Percentiles rank a stretch among this genome's conserved stretches.
These are phyloP conservation scores for Malurus splendens DNA, from an alignment of 2,797 vertebrate genomes.

Conservation along the genomic window DNA sequence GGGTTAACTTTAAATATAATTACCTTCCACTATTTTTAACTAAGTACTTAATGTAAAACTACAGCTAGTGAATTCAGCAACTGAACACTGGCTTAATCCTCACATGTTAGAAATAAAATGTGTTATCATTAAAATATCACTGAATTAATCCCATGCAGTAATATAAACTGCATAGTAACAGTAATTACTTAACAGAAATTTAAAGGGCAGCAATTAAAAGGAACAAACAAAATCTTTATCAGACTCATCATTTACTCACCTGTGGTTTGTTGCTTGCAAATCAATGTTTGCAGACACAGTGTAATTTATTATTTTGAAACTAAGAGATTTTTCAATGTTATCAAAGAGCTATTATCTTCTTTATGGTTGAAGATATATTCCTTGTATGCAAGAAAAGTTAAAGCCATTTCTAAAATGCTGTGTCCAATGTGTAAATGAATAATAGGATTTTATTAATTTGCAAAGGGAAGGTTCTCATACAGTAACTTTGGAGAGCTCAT, in stretches of 20 bases:
- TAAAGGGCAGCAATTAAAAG: constrained; percentile 25
- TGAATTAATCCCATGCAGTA: constrained; percentile 1
- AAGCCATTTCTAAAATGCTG: not conserved
- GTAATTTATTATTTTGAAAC: constrained; percentile 4
- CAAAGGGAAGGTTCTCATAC: not conserved
- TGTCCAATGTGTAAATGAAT: not conserved
- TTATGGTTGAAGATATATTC: not conserved
- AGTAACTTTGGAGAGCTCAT: not conserved
- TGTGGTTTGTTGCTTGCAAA: not conserved
- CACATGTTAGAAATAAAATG: not conserved
- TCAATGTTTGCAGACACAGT: not conserved
- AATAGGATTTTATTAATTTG: not conserved
- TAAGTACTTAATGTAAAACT: constrained; percentile 5
- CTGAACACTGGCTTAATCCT: constrained; percentile 1
- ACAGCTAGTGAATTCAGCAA: constrained; percentile 3
- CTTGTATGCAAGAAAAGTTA: not conserved
- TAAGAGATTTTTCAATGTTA: not conserved
- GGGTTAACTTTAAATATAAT: constrained; percentile 12
- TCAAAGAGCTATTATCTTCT: not conserved
- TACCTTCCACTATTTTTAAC: constrained; percentile 31
- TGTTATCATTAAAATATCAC: constrained; percentile 29
- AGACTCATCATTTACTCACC: not conserved
- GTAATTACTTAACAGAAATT: constrained; percentile 16
- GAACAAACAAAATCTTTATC: not conserved
- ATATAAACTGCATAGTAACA: not conserved